Percentiles rank a stretch among this genome's conserved stretches.
These are phyloP conservation scores for Oryzias celebensis DNA, from an alignment of 2,113 vertebrate species.

Conservation along the genomic window DNA sequence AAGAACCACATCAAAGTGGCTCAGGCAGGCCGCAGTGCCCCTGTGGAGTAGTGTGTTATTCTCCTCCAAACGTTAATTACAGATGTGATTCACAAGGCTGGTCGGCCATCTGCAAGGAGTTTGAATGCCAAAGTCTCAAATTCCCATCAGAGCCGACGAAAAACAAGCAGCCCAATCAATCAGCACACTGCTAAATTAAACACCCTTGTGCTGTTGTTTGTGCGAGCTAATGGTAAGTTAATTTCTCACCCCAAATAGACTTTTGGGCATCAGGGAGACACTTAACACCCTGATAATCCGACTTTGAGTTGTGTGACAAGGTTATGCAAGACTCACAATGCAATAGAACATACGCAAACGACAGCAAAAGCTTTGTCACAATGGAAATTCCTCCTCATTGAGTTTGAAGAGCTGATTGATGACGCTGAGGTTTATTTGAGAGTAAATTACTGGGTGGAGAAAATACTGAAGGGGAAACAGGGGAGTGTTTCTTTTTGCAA, in stretches of 20 bases:
- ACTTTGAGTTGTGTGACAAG: slow-evolving; percentile 18
- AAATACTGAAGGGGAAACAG: neutral
- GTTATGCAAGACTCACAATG: slow-evolving; percentile 27
- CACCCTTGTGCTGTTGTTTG: slow-evolving; percentile 40
- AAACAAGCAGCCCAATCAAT: slow-evolving; percentile 70
- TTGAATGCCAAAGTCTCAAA: slow-evolving; percentile 58
- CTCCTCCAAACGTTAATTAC: slow-evolving; percentile 72
- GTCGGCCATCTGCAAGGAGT: slow-evolving; percentile 70
- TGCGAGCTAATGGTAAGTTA: slow-evolving; percentile 62
- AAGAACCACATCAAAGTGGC: slow-evolving; percentile 66
- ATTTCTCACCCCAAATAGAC: slow-evolving; percentile 56
- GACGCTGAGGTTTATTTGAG: slow-evolving; percentile 11
- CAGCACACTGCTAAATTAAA: slow-evolving; percentile 50
- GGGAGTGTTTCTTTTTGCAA: neutral
- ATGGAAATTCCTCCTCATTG: slow-evolving; percentile 1
- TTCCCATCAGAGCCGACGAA: slow-evolving; percentile 60
- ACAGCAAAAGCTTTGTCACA: neutral
- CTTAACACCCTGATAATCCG: slow-evolving; percentile 48
- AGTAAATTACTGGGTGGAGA: slow-evolving; percentile 6
- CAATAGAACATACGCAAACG: slow-evolving; percentile 1
- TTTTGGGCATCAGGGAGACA: slow-evolving; percentile 39
- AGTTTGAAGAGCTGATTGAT: slow-evolving; percentile 1
- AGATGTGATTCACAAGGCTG: slow-evolving; percentile 55
- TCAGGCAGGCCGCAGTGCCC: slow-evolving; percentile 42
- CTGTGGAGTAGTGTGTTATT: slow-evolving; percentile 63